Evolutionary conservation across 2,888 invertebrate species (phyloP), one percentile per base, ranked within the genome.

Genomic region (Sussaba pulchella): DNA sequence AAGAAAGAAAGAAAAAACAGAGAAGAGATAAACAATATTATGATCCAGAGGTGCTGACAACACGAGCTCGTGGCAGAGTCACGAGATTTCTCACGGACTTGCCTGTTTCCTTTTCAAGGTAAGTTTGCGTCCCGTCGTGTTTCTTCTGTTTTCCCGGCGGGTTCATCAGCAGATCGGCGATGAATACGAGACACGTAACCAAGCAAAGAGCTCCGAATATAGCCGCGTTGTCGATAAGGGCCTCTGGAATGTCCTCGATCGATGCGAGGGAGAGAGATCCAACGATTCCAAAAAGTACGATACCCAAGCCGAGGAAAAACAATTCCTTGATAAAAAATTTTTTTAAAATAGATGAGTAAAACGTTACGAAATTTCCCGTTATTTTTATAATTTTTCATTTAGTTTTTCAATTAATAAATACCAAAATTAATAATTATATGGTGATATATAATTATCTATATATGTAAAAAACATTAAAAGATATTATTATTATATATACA

Each of bases 201-300:
- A 96, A 92, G 1, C 96, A 95, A 12, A 96, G 91, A 1, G 94
- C 93, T 2, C 96, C 96, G 17, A 96, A 93, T 12, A 96, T 94
- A 0, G 96, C 95, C 0, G 96, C 96, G 90, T 96, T 96, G 86
- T 95, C 95, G 26, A 95, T 92, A 85, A 96, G 92, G 75, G 94
- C 94, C 10, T 93, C 92, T 0, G 96, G 96, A 2, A 96, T 94
- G 14, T 95, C 95, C 87, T 96, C 96, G 86, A 96, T 92, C 2
- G 96, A 95, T 2, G 96, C 95, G 78, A 96, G 93, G 80, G 95
- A 95, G 85, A 96, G 92, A 84, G 95, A 95, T 87, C 96, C 96
- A 85, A 96, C 93, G 67, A 95, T 93, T 54, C 95, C 93, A 89
- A 96, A 96, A 85, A 96, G 93, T 82, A 96, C 92, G 81, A 96